Evolutionary conservation across 1,140 invertebrate species (phyloP), one percentile per base, ranked within the genome.

Genomic region (Arion vulgaris): DNA sequence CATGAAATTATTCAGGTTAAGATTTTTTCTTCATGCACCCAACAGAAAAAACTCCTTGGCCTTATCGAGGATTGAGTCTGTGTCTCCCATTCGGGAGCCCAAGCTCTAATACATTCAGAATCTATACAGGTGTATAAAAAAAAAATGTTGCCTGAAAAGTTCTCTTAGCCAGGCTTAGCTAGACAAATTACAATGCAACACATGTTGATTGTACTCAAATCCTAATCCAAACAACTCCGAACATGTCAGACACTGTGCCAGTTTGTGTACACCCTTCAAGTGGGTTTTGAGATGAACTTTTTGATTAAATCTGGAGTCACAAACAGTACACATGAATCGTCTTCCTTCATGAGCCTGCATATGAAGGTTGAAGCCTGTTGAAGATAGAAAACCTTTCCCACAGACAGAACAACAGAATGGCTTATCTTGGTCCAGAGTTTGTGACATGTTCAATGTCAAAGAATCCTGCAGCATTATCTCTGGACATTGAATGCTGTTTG

Each of bases 381-480:
- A 73, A 39, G 71, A 41, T 15, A 41, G 41, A 73, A 41, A 73
- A 7, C 71, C 71, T 49, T 73, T 73, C 19, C 71, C 71, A 73
- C 71, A 73, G 41, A 73, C 41, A 73, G 71, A 19, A 28, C 71
- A 73, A 32, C 32, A 51, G 74, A 51, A 76, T 9, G 74, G 74
- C 49, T 49, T 41, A 23, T 36, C 34, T 36, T 76, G 41, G 49
- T 28, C 32, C 5, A 49, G 45, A 9, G 11, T 1, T 49, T 26
- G 17, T 76, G 74, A 51, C 9, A 66, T 23, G 5, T 5, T 23
- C 26, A 49, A 49, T 19, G 45, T 19, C 45, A 49, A 49, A 49
- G 57, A 62, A 62, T 62, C 26, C 26, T 15, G 57, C n/a, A n/a
- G n/a, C 57, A 19, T n/a, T 62, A n/a, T 23, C 13, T 62, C 15